Percentiles rank a stretch among this genome's conserved stretches.
Conservation (phyloP, 2,797 vertebrate species). For the Hypotaenidia okinawae region DNA sequence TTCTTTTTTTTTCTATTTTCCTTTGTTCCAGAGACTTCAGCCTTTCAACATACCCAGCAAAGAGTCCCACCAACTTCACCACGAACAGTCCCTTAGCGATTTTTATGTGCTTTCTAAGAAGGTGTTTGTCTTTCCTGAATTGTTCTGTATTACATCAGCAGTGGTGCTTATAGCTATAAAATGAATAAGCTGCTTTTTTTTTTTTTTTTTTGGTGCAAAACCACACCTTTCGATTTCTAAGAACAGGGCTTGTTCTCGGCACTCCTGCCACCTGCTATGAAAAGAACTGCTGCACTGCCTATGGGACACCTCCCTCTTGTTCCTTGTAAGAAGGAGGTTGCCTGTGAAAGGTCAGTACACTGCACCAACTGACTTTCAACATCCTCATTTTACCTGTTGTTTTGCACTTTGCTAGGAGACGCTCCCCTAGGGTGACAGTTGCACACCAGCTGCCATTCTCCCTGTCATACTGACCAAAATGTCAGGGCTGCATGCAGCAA, state of each 20-base stretch:
- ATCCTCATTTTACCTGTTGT: neutral
- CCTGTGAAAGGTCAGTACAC: neutral
- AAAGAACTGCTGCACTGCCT: neutral
- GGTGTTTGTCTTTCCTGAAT: neutral
- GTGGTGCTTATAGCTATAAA: neutral
- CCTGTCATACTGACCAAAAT: neutral
- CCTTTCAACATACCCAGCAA: neutral
- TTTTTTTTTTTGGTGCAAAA: neutral
- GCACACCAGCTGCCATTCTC: neutral
- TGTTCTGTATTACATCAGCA: neutral
- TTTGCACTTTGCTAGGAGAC: neutral
- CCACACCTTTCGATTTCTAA: constrained; percentile 22
- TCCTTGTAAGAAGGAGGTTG: neutral
- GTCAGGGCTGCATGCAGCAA: neutral
- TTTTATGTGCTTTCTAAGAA: neutral
- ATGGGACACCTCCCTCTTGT: neutral
- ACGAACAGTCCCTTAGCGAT: neutral
- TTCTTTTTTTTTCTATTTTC: neutral
- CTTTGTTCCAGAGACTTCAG: neutral
- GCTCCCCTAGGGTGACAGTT: neutral
- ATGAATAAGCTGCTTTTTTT: neutral
- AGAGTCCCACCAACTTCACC: neutral
- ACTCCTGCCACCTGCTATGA: neutral
- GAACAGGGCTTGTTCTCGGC: neutral
- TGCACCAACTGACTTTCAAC: neutral